Percentiles rank a stretch among this genome's conserved stretches.
These are phyloP conservation scores for Tyria jacobaeae DNA, from an alignment of 2,888 invertebrate genomes.

Conservation along the genomic window DNA sequence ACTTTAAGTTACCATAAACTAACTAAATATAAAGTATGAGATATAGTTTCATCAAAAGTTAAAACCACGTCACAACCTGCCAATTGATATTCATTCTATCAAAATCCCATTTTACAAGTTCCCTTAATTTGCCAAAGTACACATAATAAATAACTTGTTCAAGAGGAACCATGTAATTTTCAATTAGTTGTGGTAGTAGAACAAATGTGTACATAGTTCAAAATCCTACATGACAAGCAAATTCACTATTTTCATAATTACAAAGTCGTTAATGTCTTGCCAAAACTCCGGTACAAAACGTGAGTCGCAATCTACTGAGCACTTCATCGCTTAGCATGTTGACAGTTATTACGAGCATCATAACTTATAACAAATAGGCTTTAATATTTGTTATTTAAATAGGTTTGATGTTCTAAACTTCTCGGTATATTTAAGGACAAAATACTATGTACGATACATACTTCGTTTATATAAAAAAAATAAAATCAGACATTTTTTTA, in stretches of 20 bases:
- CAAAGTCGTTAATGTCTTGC: constrained; percentile 55
- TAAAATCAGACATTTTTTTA: no score
- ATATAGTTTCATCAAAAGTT: neutral
- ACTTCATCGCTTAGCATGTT: constrained; percentile 30
- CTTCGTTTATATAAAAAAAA: no score
- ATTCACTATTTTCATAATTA: constrained; percentile 54
- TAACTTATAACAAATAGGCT: constrained; percentile 12
- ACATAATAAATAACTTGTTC: constrained; percentile 22
- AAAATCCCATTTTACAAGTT: neutral
- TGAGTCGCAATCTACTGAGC: constrained; percentile 43
- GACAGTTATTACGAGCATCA: constrained; percentile 34
- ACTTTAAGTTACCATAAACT: neutral
- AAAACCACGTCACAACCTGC: neutral
- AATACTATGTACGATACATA: no score
- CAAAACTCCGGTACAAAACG: constrained; percentile 47
- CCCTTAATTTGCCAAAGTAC: neutral
- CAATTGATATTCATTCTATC: constrained; percentile 3
- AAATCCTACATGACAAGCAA: constrained; percentile 47
- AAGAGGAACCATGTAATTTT: constrained; percentile 40
- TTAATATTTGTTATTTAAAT: no score
- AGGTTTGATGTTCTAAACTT: no score
- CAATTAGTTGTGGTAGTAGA: constrained; percentile 44
- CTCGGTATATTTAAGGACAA: no score
- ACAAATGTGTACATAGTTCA: constrained; percentile 52
- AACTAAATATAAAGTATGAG: no score